Conservation (phyloP, 2,888 invertebrate genomes). For the Miltochrista miniata region DNA sequence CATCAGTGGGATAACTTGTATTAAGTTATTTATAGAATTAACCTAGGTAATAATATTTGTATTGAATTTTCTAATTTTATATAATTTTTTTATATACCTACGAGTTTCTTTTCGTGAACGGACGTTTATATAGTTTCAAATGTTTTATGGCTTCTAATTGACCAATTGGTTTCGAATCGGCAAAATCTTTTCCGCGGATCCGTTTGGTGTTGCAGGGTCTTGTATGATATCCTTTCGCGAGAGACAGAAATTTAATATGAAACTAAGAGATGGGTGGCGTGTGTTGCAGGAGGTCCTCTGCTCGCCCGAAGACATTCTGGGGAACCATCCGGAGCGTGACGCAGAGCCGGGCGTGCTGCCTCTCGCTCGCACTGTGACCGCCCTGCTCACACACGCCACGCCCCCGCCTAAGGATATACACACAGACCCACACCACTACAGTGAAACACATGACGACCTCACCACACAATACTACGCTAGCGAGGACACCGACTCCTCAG, state of each 20-base stretch:
- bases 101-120: background rate
- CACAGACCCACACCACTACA: conserved; percentile 43
- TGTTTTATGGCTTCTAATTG: background rate
- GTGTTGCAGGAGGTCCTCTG: conserved; percentile 88
- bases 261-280: conserved; percentile 79
- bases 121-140: background rate
- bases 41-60: too few species aligned
- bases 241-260: conserved; percentile 51
- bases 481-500: conserved; percentile 43
- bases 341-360: conserved; percentile 43
- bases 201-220: conserved; percentile 70
- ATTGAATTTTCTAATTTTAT: too few species aligned
- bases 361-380: conserved; percentile 64
- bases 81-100: too few species aligned
- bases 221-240: conserved; percentile 67
- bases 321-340: conserved; percentile 53
- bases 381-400: conserved; percentile 73
- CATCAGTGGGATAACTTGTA: too few species aligned
- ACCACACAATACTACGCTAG: conserved; percentile 40
- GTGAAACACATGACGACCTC: conserved; percentile 15
- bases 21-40: too few species aligned
- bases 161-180: too few species aligned
- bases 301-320: conserved; percentile 85
- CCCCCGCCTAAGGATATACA: conserved; percentile 73
- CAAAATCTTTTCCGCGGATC: conserved; percentile 24